A percentile compares a stretch with the other conserved stretches of the same genome.
Evolutionary conservation across 2,888 invertebrate species (phyloP).

Genomic region (Macrophya annulata): DNA sequence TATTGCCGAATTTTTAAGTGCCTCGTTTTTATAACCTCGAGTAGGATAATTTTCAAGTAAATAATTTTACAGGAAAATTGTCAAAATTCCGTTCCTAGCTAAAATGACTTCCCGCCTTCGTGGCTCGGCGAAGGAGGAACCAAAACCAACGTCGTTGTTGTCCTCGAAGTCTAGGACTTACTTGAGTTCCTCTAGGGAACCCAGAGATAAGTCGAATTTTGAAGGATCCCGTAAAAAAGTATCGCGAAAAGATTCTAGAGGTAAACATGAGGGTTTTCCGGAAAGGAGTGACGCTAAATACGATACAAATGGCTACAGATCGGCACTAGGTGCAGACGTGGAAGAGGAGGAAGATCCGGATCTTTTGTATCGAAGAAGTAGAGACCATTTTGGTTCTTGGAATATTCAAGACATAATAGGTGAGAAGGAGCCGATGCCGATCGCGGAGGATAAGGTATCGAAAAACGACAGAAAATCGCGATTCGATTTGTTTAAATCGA

Average conservation of each 20-base stretch:
- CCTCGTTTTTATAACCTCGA: not conserved
- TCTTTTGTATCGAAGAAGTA: conserved; percentile 66
- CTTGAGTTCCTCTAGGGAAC: conserved; percentile 37
- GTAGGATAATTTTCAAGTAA: not conserved
- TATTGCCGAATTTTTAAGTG: not conserved
- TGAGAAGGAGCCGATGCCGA: conserved; percentile 1
- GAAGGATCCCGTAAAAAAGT: conserved; percentile 52
- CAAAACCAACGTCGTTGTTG: conserved; percentile 62
- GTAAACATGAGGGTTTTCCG: conserved; percentile 33
- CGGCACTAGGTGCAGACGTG: conserved; percentile 54
- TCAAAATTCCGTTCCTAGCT: conserved; percentile 63
- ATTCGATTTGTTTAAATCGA: conserved; percentile 54
- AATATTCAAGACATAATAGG: conserved; percentile 67
- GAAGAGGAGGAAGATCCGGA: conserved; percentile 63
- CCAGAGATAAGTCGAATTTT: conserved; percentile 33
- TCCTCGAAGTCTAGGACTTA: conserved; percentile 56
- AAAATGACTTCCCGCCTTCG: conserved; percentile 74
- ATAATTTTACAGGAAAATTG: conserved; percentile 13
- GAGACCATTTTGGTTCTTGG: conserved; percentile 69
- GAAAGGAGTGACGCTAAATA: conserved; percentile 21
- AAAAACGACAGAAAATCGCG: conserved; percentile 49
- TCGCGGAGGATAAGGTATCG: not conserved
- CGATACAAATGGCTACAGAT: conserved; percentile 21
- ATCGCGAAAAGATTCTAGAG: conserved; percentile 38
- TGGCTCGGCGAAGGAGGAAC: conserved; percentile 67